Percentiles rank a stretch among this genome's conserved stretches.
phyloP scores from a whole-genome alignment of 30 jellyfish, hydroid and myxozoan genomes.

The Rhopilema esculentum region DNA sequence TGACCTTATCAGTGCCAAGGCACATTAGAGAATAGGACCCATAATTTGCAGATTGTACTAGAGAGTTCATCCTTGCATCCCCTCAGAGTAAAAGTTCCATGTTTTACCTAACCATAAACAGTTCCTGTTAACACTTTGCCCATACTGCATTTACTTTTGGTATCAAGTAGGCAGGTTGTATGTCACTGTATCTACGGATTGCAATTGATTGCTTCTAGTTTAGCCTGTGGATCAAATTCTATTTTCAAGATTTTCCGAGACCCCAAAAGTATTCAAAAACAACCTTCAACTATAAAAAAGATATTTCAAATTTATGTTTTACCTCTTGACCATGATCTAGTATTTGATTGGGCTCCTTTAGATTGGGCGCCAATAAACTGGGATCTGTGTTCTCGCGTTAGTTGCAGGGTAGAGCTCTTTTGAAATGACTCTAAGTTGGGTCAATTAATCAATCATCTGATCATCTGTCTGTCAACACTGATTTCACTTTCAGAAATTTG shows the following conservation, averaged over 20 bases:
- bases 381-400: no score
- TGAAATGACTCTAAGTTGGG: background rate
- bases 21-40: slow-evolving; percentile 22
- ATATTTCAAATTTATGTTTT: no score
- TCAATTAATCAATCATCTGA: background rate
- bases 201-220: slow-evolving; percentile 11
- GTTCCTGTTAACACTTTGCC: slow-evolving; percentile 1
- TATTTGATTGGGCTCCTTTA: background rate
- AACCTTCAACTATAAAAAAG: no score
- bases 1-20: slow-evolving; percentile 1
- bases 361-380: no score
- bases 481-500: background rate
- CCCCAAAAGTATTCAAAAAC: no score
- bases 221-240: background rate
- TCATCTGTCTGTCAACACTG: no score
- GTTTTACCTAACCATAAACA: background rate
- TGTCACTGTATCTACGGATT: background rate
- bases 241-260: no score
- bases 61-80: slow-evolving; percentile 34
- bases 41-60: slow-evolving; percentile 15
- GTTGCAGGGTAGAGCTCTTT: no score
- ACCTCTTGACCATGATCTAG: no score
- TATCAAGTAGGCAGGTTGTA: background rate
- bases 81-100: slow-evolving; percentile 2
- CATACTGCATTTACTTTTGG: background rate